A percentile compares a stretch with the other conserved stretches of the same genome.
Evolutionary conservation across 2,888 invertebrate species (phyloP).

Genomic region (Mimachlamys varia): DNA sequence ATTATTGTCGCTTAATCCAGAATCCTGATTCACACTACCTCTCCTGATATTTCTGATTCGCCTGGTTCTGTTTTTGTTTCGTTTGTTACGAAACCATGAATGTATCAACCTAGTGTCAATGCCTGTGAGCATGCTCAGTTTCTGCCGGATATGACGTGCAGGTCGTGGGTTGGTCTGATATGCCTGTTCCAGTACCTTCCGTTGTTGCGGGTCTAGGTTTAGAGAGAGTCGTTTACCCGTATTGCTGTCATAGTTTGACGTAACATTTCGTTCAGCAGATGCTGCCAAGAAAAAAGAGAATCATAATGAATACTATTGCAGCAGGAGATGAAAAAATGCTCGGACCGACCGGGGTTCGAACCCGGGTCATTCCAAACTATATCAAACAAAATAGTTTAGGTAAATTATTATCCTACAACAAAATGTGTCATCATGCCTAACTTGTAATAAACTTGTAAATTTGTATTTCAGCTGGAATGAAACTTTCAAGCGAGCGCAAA

Average conservation of each 20-base stretch:
- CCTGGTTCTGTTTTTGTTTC: conserved; percentile 53
- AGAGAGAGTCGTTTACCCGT: conserved; percentile 44
- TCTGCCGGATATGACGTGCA: conserved; percentile 43
- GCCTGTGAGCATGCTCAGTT: conserved; percentile 53
- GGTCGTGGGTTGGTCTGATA: conserved; percentile 54
- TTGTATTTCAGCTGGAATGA: too few relatives aligned
- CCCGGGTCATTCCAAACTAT: too few relatives aligned
- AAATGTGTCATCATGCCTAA: too few relatives aligned
- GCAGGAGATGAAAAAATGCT: too few relatives aligned
- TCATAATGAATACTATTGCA: too few relatives aligned
- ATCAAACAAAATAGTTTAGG: too few relatives aligned
- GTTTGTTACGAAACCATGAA: conserved; percentile 60
- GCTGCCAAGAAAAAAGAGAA: neutral
- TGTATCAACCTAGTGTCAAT: conserved; percentile 54
- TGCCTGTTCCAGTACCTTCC: conserved; percentile 51
- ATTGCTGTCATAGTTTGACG: conserved; percentile 47
- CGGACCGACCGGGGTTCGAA: too few relatives aligned
- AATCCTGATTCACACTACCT: neutral
- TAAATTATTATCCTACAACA: too few relatives aligned
- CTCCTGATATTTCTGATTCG: neutral
- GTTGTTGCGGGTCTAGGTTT: conserved; percentile 53
- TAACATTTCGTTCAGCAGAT: neutral
- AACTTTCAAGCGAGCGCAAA: too few relatives aligned
- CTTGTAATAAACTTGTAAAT: too few relatives aligned
- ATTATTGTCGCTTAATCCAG: neutral